A percentile compares a stretch with the other conserved stretches of the same genome.
Evolutionary conservation across 2,888 invertebrate genomes (phyloP).

Genomic region (Tipula lateralis): DNA sequence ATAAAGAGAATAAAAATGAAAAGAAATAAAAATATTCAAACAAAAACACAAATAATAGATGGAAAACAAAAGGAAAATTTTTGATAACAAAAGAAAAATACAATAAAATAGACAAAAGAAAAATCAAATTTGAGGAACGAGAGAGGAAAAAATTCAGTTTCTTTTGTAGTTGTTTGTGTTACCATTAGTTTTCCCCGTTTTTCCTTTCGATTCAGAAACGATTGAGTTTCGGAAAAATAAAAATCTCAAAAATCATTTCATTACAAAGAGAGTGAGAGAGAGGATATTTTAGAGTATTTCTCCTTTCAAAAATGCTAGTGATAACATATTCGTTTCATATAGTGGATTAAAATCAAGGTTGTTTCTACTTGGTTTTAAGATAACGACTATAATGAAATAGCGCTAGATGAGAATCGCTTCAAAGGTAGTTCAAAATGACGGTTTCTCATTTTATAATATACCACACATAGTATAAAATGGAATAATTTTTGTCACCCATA

Average conservation of each 20-base stretch:
- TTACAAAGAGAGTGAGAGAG: too few relatives aligned
- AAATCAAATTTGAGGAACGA: neutral
- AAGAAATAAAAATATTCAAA: constrained; percentile 8
- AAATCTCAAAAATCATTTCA: too few relatives aligned
- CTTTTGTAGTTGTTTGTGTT: neutral
- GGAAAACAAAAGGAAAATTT: constrained; percentile 19
- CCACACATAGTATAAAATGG: neutral
- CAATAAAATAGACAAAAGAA: constrained; percentile 24
- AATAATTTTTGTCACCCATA: neutral
- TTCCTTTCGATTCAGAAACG: neutral
- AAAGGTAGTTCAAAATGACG: too few relatives aligned
- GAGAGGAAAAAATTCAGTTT: neutral
- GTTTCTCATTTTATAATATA: neutral
- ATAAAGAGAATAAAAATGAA: constrained; percentile 11
- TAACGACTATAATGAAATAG: too few relatives aligned
- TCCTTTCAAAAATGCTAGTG: neutral
- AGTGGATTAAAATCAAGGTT: too few relatives aligned
- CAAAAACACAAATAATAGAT: constrained; percentile 1
- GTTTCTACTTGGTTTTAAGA: too few relatives aligned
- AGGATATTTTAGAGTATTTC: neutral
- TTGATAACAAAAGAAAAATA: constrained; percentile 14
- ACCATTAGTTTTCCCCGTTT: neutral
- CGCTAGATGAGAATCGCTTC: neutral
- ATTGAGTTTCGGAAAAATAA: neutral
- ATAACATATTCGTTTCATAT: too few relatives aligned